These are phyloP conservation scores for Ciconia stormi DNA, from an alignment of 2,113 vertebrate genomes.

Conservation along the genomic window DNA sequence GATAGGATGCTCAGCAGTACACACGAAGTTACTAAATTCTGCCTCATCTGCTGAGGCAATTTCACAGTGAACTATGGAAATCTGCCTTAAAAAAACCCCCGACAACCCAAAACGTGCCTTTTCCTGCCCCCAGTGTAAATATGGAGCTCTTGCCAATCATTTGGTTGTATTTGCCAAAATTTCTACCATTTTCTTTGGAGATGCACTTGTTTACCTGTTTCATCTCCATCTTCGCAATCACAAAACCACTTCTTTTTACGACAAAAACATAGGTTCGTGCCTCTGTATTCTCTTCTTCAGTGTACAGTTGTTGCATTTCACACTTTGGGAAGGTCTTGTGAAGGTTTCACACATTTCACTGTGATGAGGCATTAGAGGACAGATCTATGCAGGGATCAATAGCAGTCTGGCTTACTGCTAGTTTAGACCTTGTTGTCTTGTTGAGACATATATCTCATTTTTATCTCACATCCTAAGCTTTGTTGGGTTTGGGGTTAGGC, in stretches of 20 bases:
- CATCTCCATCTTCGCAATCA: not conserved
- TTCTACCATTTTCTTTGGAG: not conserved
- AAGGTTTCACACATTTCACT: not conserved
- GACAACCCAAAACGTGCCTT: not conserved
- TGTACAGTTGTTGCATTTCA: not conserved
- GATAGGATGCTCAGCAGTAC: not conserved
- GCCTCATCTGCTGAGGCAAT: not conserved
- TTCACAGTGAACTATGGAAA: not conserved
- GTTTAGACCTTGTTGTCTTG: not conserved
- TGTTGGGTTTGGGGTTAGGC: not conserved
- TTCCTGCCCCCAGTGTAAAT: not conserved
- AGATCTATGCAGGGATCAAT: not conserved
- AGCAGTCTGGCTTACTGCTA: not conserved
- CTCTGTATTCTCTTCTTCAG: not conserved
- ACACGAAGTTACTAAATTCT: not conserved
- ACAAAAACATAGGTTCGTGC: rapidly evolving
- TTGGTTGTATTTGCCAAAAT: not conserved
- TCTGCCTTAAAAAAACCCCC: not conserved
- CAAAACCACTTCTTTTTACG: not conserved
- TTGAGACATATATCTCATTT: not conserved
- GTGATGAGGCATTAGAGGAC: not conserved
- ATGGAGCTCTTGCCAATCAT: not conserved
- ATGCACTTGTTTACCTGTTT: not conserved
- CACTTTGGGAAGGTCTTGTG: not conserved
- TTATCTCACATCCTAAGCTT: not conserved